Evolutionary conservation across 2,797 vertebrate genomes (phyloP).

Genomic region (Corythornis leucogaster): DNA sequence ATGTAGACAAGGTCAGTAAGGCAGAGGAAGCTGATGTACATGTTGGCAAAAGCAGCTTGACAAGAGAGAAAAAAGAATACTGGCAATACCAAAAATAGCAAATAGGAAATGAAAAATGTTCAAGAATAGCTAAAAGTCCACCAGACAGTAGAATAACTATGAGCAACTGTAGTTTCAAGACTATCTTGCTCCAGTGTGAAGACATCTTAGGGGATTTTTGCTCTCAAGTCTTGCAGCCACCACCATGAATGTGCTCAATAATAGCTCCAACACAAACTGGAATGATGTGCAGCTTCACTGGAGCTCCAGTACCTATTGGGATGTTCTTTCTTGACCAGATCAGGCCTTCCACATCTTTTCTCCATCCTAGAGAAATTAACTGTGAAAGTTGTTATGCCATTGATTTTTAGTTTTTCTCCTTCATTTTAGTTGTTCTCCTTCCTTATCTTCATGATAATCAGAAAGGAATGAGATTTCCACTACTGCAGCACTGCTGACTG

Average conservation of each 20-base stretch:
- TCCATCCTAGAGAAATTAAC: not conserved
- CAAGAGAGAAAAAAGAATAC: not conserved
- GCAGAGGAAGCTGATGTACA: not conserved
- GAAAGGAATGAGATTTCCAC: not conserved
- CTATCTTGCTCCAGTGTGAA: not conserved
- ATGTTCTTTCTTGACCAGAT: not conserved
- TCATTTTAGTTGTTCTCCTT: not conserved
- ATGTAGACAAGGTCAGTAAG: not conserved
- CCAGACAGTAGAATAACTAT: not conserved
- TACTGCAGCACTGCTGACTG: not conserved
- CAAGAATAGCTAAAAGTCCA: not conserved
- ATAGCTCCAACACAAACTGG: not conserved
- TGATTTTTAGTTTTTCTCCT: not conserved
- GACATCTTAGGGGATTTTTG: not conserved
- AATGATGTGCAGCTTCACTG: not conserved
- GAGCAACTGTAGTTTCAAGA: not conserved
- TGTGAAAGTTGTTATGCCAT: not conserved
- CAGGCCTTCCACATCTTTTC: not conserved
- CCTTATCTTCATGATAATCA: not conserved
- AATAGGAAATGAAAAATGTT: not conserved
- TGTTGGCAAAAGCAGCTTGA: not conserved
- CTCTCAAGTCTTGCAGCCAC: not conserved
- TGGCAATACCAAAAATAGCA: not conserved
- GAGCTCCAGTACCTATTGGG: not conserved
- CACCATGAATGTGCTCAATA: not conserved